These are phyloP conservation scores for Vidua chalybeata DNA, from an alignment of 2,113 vertebrate species.

Conservation along the genomic window DNA sequence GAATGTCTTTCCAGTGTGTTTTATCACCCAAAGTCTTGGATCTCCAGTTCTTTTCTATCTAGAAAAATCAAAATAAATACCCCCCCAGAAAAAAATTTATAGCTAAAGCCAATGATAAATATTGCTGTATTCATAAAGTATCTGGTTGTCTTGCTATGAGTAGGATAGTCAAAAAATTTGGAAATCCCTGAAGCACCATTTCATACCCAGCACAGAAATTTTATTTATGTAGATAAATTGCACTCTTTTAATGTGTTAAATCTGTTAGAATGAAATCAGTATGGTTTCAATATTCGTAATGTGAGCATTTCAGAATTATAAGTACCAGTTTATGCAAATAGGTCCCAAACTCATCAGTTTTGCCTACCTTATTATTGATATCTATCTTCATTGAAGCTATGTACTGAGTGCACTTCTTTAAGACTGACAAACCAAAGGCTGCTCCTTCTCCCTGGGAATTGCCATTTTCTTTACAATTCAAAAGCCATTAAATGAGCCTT, in stretches of 20 bases:
- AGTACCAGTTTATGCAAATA: constrained; percentile 57
- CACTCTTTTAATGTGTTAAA: background rate
- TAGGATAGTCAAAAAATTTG: background rate
- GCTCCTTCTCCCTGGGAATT: constrained; percentile 37
- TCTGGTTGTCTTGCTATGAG: background rate
- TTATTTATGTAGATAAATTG: constrained; percentile 47
- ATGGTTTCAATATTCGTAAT: constrained; percentile 11
- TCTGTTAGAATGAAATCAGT: background rate
- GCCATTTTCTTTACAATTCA: constrained; percentile 38
- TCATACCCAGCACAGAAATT: background rate
- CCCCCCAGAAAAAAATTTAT: background rate
- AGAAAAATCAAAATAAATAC: background rate
- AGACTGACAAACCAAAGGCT: constrained; percentile 31
- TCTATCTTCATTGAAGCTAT: constrained; percentile 34
- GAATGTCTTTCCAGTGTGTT: background rate
- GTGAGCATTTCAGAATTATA: background rate
- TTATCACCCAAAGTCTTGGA: background rate
- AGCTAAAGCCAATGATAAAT: background rate
- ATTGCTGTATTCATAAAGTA: background rate
- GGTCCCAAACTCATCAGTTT: constrained; percentile 45
- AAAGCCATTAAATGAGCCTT: constrained; percentile 42
- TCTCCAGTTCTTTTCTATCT: background rate
- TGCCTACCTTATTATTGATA: constrained; percentile 47
- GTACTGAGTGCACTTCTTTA: constrained; percentile 35
- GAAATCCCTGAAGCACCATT: constrained; percentile 17